These are phyloP conservation scores for Phaenicophaeus curvirostris DNA, from an alignment of 2,797 vertebrate genomes.

Conservation along the genomic window DNA sequence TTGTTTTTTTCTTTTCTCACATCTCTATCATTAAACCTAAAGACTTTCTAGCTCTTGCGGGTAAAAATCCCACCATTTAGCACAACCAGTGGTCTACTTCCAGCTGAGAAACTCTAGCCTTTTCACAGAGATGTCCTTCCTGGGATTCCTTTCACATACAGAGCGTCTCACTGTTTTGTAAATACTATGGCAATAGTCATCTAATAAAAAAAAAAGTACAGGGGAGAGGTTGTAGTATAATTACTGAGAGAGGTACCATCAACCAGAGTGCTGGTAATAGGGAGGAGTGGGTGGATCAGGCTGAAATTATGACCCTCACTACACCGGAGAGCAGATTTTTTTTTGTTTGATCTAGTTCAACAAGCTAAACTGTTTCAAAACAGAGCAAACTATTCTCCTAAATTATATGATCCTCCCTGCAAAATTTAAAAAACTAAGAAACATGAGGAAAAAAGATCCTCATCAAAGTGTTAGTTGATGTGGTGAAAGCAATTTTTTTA, in stretches of 20 bases:
- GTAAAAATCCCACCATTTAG: not conserved
- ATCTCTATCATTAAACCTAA: not conserved
- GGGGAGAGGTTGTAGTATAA: not conserved
- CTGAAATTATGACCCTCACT: not conserved
- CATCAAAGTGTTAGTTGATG: not conserved
- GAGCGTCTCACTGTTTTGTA: not conserved
- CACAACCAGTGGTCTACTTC: not conserved
- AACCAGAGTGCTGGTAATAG: not conserved
- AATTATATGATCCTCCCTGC: not conserved
- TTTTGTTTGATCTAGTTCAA: not conserved
- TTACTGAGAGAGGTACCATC: not conserved
- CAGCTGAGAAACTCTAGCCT: not conserved
- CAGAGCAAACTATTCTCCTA: not conserved
- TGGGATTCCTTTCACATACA: not conserved
- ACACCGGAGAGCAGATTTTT: not conserved
- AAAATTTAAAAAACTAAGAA: not conserved
- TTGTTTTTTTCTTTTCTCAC: not conserved
- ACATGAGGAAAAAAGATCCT: not conserved
- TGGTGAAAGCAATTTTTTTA: rapidly evolving
- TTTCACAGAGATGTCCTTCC: not conserved
- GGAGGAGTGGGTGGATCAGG: not conserved
- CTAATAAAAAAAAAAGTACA: not conserved
- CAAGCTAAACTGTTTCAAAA: not conserved
- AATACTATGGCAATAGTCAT: not conserved
- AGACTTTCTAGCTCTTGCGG: not conserved